Conservation (phyloP, 2,888 invertebrate genomes). For the Lepidochrysops patricia region DNA sequence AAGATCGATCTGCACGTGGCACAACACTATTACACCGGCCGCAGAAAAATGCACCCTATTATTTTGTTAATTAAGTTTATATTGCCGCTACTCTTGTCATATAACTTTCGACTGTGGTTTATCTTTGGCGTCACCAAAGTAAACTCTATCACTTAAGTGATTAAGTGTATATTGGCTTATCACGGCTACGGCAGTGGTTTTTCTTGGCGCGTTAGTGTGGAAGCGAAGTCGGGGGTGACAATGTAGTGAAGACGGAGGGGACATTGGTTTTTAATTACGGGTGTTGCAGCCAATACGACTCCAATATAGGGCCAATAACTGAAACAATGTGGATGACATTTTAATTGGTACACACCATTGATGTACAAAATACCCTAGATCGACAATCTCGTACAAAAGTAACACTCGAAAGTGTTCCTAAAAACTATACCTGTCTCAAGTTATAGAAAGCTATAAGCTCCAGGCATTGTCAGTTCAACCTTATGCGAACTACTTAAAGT, state of each 20-base stretch:
- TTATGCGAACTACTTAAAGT: no score
- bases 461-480: no score
- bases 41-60: neutral
- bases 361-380: no score
- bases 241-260: neutral
- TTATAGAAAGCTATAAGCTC: no score
- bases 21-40: neutral
- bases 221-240: neutral
- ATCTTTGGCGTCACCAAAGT: neutral
- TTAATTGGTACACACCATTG: no score
- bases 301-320: neutral
- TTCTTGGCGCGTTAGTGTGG: slow-evolving; percentile 11
- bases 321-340: neutral
- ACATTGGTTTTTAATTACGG: slow-evolving; percentile 9
- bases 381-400: no score
- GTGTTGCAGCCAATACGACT: neutral
- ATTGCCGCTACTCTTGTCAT: neutral
- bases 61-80: neutral
- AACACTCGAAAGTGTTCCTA: no score
- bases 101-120: neutral
- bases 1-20: slow-evolving; percentile 42
- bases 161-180: neutral
- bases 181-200: neutral
- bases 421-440: no score
- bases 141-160: neutral